Conservation (phyloP, 2,113 vertebrate species). For the Gadus chalcogrammus region DNA sequence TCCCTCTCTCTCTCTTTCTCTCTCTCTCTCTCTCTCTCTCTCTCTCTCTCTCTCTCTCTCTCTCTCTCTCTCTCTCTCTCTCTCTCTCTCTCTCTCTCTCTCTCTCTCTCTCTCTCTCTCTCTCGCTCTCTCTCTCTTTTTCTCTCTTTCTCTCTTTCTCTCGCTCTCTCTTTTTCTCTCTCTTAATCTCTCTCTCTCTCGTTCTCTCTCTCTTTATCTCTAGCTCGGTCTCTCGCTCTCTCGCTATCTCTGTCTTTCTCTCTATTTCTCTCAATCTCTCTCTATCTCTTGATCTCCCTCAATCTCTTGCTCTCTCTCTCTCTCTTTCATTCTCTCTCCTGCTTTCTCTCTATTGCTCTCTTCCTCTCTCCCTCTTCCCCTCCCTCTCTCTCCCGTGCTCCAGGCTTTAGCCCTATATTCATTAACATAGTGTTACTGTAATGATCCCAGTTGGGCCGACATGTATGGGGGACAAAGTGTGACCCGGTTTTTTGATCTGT, state of each 20-base stretch:
- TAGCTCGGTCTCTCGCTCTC: slow-evolving; percentile 6
- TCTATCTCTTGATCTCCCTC: too few species aligned
- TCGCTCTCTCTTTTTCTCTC: too few species aligned
- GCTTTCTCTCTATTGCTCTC: slow-evolving; percentile 9
- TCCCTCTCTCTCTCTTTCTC: neutral
- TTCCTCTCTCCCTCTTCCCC: slow-evolving; percentile 15
- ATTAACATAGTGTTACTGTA: slow-evolving; percentile 70
- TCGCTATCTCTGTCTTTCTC: slow-evolving; percentile 16
- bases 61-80: slow-evolving; percentile 13
- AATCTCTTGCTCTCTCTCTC: neutral
- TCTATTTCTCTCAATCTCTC: neutral
- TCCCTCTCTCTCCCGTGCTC: slow-evolving; percentile 41
- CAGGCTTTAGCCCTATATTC: slow-evolving; percentile 60
- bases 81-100: slow-evolving; percentile 11
- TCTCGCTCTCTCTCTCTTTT: neutral
- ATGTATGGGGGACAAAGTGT: slow-evolving; percentile 71
- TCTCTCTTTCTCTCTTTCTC: too few species aligned
- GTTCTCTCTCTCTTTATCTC: neutral
- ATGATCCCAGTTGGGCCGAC: slow-evolving; percentile 74
- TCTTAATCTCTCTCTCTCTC: too few species aligned
- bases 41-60: slow-evolving; percentile 8
- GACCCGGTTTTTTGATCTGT: slow-evolving; percentile 57
- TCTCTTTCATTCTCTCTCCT: slow-evolving; percentile 5
- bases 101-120: slow-evolving; percentile 38
- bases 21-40: slow-evolving; percentile 3